Base-by-base conservation (phyloP, 1,140 invertebrate species). In the Trichonephila clavata region DNA sequence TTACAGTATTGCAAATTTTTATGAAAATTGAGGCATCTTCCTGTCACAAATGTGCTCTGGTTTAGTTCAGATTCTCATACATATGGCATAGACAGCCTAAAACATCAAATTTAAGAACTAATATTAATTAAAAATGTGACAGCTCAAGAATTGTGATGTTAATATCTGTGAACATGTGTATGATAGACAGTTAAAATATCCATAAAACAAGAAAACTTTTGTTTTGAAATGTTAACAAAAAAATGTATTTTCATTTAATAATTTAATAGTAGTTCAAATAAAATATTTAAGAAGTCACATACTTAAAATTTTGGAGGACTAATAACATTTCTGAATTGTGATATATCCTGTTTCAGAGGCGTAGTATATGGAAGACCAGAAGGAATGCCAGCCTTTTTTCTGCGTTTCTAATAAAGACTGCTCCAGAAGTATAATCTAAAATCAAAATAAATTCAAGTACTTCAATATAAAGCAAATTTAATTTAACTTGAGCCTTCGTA, bases 301-400 rank as follows among this genome's bases (percentile, higher is more conserved):
- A 93, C 92, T 87, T 20, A 87, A 68, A 93, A 93, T 63, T 88
- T 93, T 3, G 92, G 92, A 8, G 92, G 92, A 88, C 92, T 93
- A 18, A 80, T 63, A 88, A 81, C 24, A 81, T 50, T 88, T 93
- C 92, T 77, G 60, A 10, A 93, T 43, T 83, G 93, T 21, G 93
- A 80, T 84, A 63, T 39, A 10, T 84, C 18, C 32, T 94, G 93
- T 43, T 94, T 90, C 18, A 94, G 27, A 13, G 87, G 80, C 7
- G 93, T 94, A 60, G 43, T 86, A 21, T 98, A 97, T 14, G 98
- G 98, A 94, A 98, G 96, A 94, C 97, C 97, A n/a, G 98, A 97
- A 0, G 98, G 98, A 60, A 99, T 96, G n/a, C 98, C 98, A 27
- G 98, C 98, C n/a, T 95, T 97, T 97, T 95, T 97, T 97, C 95